These are phyloP conservation scores for Clarias batrachus DNA, from an alignment of 2,113 vertebrate genomes.

Conservation along the genomic window DNA sequence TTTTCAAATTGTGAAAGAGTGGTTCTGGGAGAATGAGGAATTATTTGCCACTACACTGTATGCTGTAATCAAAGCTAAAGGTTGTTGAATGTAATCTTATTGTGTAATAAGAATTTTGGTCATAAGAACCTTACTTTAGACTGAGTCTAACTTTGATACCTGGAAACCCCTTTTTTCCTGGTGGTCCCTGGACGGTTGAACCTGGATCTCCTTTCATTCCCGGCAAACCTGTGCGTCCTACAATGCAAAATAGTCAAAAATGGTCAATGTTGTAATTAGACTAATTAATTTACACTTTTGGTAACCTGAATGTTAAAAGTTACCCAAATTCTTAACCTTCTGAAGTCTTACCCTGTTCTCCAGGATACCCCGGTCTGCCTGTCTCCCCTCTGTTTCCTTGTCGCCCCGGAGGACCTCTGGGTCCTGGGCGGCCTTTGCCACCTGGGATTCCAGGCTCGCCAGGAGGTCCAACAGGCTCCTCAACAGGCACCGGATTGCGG, in stretches of 20 bases:
- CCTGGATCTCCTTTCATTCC: constrained; percentile 68
- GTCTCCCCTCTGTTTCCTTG: constrained; percentile 67
- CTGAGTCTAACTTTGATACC: constrained; percentile 58
- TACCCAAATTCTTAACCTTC: not conserved
- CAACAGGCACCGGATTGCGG: constrained; percentile 80
- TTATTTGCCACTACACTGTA: no score
- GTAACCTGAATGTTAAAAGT: not conserved
- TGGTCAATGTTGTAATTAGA: not conserved
- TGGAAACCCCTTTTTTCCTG: constrained; percentile 71
- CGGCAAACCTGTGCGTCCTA: constrained; percentile 65
- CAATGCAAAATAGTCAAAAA: no score
- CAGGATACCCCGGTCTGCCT: constrained; percentile 74
- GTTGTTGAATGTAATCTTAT: no score
- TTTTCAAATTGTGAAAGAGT: no score
- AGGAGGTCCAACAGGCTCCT: constrained; percentile 75
- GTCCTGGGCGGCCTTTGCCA: constrained; percentile 68
- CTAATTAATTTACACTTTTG: not conserved
- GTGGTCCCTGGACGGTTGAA: constrained; percentile 64
- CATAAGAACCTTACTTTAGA: not conserved
- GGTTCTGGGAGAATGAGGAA: no score
- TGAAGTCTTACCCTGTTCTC: constrained; percentile 78
- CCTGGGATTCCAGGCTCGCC: constrained; percentile 82
- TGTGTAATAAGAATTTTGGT: not conserved
- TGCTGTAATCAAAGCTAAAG: no score
- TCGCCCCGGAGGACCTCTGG: constrained; percentile 72